A percentile compares a stretch with the other conserved stretches of the same genome.
These are phyloP conservation scores for Himantopus leucocephalus DNA, from an alignment of 2,113 vertebrate genomes.

Conservation along the genomic window DNA sequence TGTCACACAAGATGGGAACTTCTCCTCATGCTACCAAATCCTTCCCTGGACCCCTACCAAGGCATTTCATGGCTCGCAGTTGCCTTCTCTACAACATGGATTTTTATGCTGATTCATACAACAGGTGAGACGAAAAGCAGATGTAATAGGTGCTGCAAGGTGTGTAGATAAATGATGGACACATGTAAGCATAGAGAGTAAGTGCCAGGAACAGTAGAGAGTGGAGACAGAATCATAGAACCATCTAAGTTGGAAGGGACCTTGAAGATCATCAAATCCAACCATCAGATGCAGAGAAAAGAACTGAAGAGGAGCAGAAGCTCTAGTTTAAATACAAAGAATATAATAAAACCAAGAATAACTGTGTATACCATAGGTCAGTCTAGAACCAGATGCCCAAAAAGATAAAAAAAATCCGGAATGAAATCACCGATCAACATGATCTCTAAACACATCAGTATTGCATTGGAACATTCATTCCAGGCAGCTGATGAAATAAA, in stretches of 20 bases:
- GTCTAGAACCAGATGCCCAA: neutral
- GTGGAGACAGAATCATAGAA: neutral
- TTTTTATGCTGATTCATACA: neutral
- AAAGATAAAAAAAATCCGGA: neutral
- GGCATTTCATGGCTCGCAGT: neutral
- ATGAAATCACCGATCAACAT: neutral
- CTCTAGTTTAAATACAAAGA: neutral
- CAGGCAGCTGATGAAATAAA: neutral
- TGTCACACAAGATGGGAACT: neutral
- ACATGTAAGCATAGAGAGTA: neutral
- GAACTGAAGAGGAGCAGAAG: neutral
- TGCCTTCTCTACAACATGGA: neutral
- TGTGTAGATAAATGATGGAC: neutral
- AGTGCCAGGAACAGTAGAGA: neutral
- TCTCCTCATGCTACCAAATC: neutral
- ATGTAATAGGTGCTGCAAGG: neutral
- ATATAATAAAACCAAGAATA: neutral
- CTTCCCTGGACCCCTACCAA: neutral
- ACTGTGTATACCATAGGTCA: neutral
- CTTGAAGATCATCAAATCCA: no score
- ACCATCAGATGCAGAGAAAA: neutral
- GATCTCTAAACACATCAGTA: neutral
- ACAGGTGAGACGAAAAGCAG: neutral
- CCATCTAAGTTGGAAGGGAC: no score
- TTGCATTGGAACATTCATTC: neutral